A percentile compares a stretch with the other conserved stretches of the same genome.
phyloP scores from a whole-genome alignment of 1,140 invertebrate species.

The Melitaea cinxia region DNA sequence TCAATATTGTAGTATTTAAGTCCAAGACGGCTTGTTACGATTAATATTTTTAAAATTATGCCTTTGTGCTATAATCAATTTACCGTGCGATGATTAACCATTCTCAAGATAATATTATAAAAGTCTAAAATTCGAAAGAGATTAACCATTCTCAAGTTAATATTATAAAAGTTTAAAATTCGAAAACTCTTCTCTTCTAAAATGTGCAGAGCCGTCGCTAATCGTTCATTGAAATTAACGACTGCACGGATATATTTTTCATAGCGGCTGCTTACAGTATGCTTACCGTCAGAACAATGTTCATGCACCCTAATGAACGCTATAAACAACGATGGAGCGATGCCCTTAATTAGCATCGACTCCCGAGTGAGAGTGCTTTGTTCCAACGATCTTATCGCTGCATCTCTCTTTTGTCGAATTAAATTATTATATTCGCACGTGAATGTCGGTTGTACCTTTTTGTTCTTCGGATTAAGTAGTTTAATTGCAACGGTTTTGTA shows the following conservation, averaged over 20 bases:
- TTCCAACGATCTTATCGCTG: slow-evolving; percentile 29
- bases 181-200: background rate
- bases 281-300: slow-evolving; percentile 14
- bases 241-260: background rate
- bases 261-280: slow-evolving; percentile 10
- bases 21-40: too few relatives aligned
- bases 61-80: too few relatives aligned
- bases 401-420: slow-evolving; percentile 40
- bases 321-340: slow-evolving; percentile 52
- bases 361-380: slow-evolving; percentile 46
- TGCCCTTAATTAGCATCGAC: slow-evolving; percentile 60
- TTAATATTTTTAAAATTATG: too few relatives aligned
- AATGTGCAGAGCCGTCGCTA: background rate
- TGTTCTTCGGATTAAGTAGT: background rate
- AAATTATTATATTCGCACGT: slow-evolving; percentile 46
- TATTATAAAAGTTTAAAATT: too few relatives aligned
- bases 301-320: slow-evolving; percentile 40
- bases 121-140: too few relatives aligned
- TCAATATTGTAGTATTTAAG: too few relatives aligned
- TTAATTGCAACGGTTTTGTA: background rate
- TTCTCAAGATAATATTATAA: too few relatives aligned
- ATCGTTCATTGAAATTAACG: background rate
- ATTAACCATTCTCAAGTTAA: too few relatives aligned
- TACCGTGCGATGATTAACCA: too few relatives aligned
- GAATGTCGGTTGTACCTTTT: background rate